Evolutionary conservation across 2,797 vertebrate genomes (phyloP).

Genomic region (Leptatherina wallacei): DNA sequence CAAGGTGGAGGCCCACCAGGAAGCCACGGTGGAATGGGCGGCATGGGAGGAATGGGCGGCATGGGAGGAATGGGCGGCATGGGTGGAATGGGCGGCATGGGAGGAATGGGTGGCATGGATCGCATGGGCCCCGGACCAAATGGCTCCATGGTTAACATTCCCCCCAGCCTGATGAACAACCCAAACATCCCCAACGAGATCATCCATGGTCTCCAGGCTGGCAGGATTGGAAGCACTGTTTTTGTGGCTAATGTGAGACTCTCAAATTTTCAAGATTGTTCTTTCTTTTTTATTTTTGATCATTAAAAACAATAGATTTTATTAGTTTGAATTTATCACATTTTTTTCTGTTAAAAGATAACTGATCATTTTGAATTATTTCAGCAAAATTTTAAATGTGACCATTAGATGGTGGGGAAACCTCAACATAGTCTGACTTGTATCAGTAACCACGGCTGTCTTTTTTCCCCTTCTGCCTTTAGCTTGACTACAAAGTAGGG

Average conservation of each 20-base stretch:
- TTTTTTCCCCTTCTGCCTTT: slow-evolving; percentile 23
- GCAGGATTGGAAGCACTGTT: slow-evolving; percentile 93
- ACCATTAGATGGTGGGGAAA: background rate
- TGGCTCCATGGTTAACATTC: slow-evolving; percentile 89
- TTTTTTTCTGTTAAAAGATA: no score
- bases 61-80: slow-evolving; percentile 79
- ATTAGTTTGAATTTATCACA: no score
- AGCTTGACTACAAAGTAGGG: slow-evolving; percentile 98
- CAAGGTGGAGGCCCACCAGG: slow-evolving; percentile 80
- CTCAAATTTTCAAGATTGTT: background rate
- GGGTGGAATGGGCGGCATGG: slow-evolving; percentile 79
- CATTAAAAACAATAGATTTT: background rate
- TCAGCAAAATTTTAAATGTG: no score
- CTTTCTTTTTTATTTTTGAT: background rate
- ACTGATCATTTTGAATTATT: background rate
- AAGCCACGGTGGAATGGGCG: slow-evolving; percentile 80
- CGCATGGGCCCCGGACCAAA: slow-evolving; percentile 89
- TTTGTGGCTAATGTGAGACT: slow-evolving; percentile 95
- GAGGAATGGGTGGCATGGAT: slow-evolving; percentile 82
- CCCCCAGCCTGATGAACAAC: slow-evolving; percentile 95
- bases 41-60: slow-evolving; percentile 75
- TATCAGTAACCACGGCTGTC: background rate
- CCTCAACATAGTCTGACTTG: background rate
- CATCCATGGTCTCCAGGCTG: slow-evolving; percentile 95
- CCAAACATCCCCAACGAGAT: slow-evolving; percentile 96